These are phyloP conservation scores for Okapia johnstoni DNA, from an alignment of 2,113 vertebrate species.

Conservation along the genomic window DNA sequence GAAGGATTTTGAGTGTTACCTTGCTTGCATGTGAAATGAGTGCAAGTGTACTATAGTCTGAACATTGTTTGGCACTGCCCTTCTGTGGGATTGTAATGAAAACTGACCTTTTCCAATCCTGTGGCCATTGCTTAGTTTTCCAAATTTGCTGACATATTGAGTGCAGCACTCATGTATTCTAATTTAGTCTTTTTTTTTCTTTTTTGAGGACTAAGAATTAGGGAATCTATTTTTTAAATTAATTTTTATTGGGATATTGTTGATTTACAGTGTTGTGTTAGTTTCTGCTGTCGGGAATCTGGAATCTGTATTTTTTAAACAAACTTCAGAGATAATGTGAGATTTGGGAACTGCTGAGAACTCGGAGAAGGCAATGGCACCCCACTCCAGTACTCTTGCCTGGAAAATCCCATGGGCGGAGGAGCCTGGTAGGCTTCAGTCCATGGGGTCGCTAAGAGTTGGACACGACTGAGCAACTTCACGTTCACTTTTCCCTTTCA, in stretches of 20 bases:
- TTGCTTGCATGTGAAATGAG: background rate
- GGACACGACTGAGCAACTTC: too few relatives aligned
- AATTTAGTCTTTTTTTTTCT: background rate
- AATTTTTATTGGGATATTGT: background rate
- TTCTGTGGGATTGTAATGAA: background rate
- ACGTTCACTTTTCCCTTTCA: too few relatives aligned
- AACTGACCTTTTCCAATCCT: background rate
- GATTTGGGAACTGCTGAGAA: background rate
- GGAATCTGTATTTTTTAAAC: background rate
- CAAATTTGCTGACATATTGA: background rate
- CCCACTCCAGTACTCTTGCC: too few relatives aligned
- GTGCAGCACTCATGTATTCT: background rate
- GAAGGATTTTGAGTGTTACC: background rate
- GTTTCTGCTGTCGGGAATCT: background rate
- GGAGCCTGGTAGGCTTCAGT: too few relatives aligned
- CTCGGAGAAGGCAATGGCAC: too few relatives aligned
- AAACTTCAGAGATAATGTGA: background rate
- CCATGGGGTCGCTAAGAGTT: too few relatives aligned
- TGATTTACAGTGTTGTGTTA: background rate
- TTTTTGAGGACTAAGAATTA: background rate
- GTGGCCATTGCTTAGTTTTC: background rate
- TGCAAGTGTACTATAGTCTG: background rate
- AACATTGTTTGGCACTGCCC: background rate
- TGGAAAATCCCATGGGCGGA: too few relatives aligned
- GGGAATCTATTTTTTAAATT: background rate